Conservation (phyloP, 1,140 invertebrate species). For the Ectropis grisescens region DNA sequence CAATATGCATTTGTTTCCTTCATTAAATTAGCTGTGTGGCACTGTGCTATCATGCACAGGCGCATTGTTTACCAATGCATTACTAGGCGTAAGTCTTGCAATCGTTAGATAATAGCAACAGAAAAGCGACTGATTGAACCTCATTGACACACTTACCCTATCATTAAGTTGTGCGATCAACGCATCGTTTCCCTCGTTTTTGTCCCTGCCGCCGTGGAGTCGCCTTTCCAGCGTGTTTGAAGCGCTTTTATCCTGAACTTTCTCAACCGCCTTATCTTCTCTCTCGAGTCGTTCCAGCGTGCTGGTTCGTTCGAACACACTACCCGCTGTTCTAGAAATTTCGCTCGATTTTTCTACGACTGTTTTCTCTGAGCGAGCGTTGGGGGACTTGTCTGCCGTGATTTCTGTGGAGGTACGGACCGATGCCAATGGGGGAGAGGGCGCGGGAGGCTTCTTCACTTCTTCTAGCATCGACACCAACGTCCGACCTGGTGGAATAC, state of each 20-base stretch:
- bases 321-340: slow-evolving; percentile 17
- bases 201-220: slow-evolving; percentile 19
- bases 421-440: slow-evolving; percentile 21
- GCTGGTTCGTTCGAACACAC: slow-evolving; percentile 23
- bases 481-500: slow-evolving; percentile 48
- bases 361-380: slow-evolving; percentile 19
- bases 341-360: slow-evolving; percentile 20
- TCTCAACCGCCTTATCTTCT: slow-evolving; percentile 17
- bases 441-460: slow-evolving; percentile 36
- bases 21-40: too few species aligned
- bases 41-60: too few species aligned
- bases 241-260: slow-evolving; percentile 14
- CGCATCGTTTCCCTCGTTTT: slow-evolving; percentile 26
- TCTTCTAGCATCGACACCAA: slow-evolving; percentile 48
- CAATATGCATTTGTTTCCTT: too few species aligned
- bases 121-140: too few species aligned
- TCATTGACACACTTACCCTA: slow-evolving; percentile 59
- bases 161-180: slow-evolving; percentile 52
- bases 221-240: slow-evolving; percentile 38
- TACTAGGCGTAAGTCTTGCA: too few species aligned
- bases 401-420: slow-evolving; percentile 9
- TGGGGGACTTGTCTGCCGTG: slow-evolving; percentile 21
- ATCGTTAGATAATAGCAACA: too few species aligned
- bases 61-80: too few species aligned
- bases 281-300: slow-evolving; percentile 23